A percentile compares a stretch with the other conserved stretches of the same genome.
Evolutionary conservation across 2,113 vertebrate species (phyloP).

Genomic region (Chrysemys picta): DNA sequence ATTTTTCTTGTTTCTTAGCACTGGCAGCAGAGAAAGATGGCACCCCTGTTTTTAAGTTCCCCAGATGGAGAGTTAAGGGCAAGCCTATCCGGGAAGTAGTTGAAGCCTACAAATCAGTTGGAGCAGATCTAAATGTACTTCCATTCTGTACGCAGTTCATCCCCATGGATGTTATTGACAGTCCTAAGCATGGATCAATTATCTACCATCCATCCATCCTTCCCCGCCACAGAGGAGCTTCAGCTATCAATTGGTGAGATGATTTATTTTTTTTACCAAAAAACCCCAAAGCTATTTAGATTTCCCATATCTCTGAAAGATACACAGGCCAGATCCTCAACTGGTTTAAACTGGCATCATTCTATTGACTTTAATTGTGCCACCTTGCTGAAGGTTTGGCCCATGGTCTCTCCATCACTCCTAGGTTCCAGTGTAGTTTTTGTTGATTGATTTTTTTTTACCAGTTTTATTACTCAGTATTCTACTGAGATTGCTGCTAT

Average conservation of each 20-base stretch:
- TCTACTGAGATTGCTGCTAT: neutral
- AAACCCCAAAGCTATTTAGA: accelerated
- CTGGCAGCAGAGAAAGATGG: slow-evolving; percentile 93
- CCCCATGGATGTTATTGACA: slow-evolving; percentile 94
- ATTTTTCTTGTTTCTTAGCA: slow-evolving; percentile 78
- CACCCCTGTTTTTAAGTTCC: slow-evolving; percentile 96
- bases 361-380: neutral
- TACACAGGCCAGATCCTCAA: neutral
- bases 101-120: slow-evolving; percentile 90
- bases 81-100: slow-evolving; percentile 89
- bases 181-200: slow-evolving; percentile 93
- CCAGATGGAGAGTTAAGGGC: slow-evolving; percentile 93
- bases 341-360: neutral
- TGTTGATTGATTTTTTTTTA: neutral
- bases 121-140: slow-evolving; percentile 97
- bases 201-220: slow-evolving; percentile 98
- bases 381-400: slow-evolving; percentile 27
- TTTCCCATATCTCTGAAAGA: neutral
- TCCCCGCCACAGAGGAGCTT: slow-evolving; percentile 94
- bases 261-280: neutral
- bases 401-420: neutral
- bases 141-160: slow-evolving; percentile 99
- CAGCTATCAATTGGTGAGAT: slow-evolving; percentile 97
- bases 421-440: neutral
- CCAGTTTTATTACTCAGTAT: neutral